These are phyloP conservation scores for Catalaphyllia jardinei DNA, from an alignment of 64 coral and sea anemone genomes.

Conservation along the genomic window DNA sequence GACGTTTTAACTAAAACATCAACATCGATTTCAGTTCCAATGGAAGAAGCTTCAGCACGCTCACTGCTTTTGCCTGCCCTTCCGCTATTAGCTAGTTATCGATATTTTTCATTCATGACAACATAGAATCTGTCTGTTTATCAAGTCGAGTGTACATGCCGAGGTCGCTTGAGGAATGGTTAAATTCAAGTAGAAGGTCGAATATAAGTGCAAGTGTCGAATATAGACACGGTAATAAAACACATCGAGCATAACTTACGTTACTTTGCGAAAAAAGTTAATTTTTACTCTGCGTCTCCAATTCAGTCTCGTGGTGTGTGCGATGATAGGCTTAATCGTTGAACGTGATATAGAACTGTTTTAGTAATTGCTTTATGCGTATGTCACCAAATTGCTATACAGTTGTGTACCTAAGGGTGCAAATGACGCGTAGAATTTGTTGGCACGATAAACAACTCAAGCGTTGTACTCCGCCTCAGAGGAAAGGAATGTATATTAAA, in stretches of 20 bases:
- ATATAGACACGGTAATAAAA: too few relatives aligned
- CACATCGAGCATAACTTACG: background rate
- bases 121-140: background rate
- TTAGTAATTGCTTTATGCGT: background rate
- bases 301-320: background rate
- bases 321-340: background rate
- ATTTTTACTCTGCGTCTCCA: background rate
- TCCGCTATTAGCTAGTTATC: background rate
- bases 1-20: background rate
- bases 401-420: background rate
- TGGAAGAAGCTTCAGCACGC: background rate
- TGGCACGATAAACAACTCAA: background rate
- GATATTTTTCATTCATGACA: background rate
- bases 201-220: background rate
- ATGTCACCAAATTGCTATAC: background rate
- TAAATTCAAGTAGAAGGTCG: background rate
- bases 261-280: too few relatives aligned
- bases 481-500: background rate
- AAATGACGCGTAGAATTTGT: background rate
- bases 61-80: background rate
- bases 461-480: background rate
- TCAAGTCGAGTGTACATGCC: background rate
- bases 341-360: background rate
- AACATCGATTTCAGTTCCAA: background rate
- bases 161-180: background rate